Evolutionary conservation across 2,797 vertebrate species (phyloP).

Genomic region (Oreochromis mossambicus): DNA sequence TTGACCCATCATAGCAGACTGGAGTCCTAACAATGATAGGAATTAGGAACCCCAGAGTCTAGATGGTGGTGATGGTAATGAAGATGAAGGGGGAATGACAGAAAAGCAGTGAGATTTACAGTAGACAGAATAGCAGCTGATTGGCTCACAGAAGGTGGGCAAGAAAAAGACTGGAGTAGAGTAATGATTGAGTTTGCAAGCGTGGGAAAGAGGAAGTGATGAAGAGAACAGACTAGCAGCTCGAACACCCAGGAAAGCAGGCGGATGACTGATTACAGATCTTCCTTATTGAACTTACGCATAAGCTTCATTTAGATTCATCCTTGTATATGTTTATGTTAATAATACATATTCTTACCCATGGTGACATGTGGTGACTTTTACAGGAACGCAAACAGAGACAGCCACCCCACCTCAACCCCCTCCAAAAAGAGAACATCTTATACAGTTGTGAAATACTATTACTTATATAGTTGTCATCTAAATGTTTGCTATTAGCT

Average conservation of each 20-base stretch:
- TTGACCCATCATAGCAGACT: too few species aligned
- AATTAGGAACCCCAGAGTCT: background rate
- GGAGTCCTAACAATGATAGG: too few species aligned
- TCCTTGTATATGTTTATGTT: too few species aligned
- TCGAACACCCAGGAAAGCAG: background rate
- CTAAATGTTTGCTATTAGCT: background rate
- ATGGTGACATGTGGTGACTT: background rate
- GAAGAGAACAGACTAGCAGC: background rate
- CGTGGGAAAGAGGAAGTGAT: background rate
- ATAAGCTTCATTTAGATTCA: too few species aligned
- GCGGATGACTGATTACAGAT: too few species aligned
- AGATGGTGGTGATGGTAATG: background rate
- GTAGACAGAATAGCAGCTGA: fast-evolving
- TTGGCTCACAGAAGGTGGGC: fast-evolving
- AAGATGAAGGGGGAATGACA: background rate
- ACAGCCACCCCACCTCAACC: background rate
- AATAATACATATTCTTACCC: background rate
- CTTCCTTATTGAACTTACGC: too few species aligned
- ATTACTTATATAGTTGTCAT: background rate
- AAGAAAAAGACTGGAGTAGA: background rate
- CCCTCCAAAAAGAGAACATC: background rate
- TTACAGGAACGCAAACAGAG: background rate
- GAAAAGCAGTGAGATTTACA: background rate
- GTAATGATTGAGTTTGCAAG: background rate
- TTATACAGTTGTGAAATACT: background rate